Percentiles rank a stretch among this genome's conserved stretches.
phyloP scores from a whole-genome alignment of 2,888 invertebrate species.

The Apamea anceps region DNA sequence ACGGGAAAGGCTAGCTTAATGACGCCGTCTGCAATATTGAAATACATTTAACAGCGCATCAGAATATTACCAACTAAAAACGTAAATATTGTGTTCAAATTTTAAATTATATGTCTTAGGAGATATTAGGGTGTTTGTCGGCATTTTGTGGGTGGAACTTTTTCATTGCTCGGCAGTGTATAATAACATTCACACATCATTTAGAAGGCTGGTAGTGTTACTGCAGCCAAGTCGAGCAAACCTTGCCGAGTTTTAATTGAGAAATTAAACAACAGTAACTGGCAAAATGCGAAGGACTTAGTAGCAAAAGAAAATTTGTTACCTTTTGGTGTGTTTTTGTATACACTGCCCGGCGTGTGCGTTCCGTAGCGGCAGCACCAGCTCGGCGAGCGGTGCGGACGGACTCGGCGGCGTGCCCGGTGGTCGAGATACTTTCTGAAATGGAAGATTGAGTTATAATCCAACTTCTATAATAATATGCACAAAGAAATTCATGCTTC shows the following conservation, averaged over 20 bases:
- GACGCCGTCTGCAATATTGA: too few relatives aligned
- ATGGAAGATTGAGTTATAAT: constrained; percentile 1
- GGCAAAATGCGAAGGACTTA: not conserved
- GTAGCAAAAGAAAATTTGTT: constrained; percentile 5
- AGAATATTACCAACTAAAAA: too few relatives aligned
- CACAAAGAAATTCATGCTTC: not conserved
- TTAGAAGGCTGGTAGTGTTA: not conserved
- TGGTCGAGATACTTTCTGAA: constrained; percentile 76
- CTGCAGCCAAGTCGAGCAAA: not conserved
- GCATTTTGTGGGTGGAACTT: too few relatives aligned
- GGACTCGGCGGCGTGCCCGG: constrained; percentile 85
- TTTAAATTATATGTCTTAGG: too few relatives aligned
- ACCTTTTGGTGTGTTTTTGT: constrained; percentile 86
- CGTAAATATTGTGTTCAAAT: too few relatives aligned
- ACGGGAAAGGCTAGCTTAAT: too few relatives aligned
- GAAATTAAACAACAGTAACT: not conserved
- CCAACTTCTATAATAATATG: not conserved
- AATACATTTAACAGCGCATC: too few relatives aligned
- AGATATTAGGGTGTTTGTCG: too few relatives aligned
- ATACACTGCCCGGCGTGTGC: constrained; percentile 82
- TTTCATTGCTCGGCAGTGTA: too few relatives aligned
- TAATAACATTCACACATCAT: not conserved
- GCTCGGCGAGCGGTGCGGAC: constrained; percentile 79
- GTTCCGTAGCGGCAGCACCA: constrained; percentile 81
- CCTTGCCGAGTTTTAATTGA: not conserved